Base-by-base conservation (phyloP, 2,888 invertebrate genomes). In the Agriopis aurantiaria region DNA sequence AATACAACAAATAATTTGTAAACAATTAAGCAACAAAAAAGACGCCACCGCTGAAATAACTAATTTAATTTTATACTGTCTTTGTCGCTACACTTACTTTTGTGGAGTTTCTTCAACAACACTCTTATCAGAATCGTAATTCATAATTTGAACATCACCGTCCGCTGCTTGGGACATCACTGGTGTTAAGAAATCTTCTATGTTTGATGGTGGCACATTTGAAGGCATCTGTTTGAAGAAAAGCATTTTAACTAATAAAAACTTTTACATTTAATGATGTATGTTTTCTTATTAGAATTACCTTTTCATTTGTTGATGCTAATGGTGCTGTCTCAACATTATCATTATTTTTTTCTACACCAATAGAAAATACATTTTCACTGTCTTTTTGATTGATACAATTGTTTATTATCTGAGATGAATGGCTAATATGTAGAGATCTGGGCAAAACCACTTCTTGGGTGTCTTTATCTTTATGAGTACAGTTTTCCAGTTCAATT, bases 71-170 rank as follows among this genome's bases (percentile, higher is more conserved):
- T n/a, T n/a, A n/a, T 33, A 33, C 33, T 3, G 33, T 33, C 33
- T 33, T 1, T 33, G 33, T 33, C 3, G 33, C 33, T 33, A 33
- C 68, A 84, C 88, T 74, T 83, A 95, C 94, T 94, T 94, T 79
- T 94, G 94, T 68, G 94, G 94, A 63, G 94, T 95, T 69, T 94
- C 94, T 80, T 94, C 94, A 40, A 94, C 91, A 43, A 94, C 83
- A 80, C 91, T 91, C 71, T 82, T 86, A 74, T 91, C 92, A 51
- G 88, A 90, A 73, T 88, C 91, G 71, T 91, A 89, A 75, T 85
- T 80, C 10, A 82, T 78, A 75, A 65, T 67, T 53, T 73, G 66
- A 71, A 58, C 76, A 59, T 79, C 66, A 63, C 75, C 69, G 65
- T 71, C 75, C 64, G 71, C 72, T 40, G 74, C 68, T 14, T 73